These are phyloP conservation scores for Dipodomys spectabilis DNA, from an alignment of 2,113 vertebrate species.

Conservation along the genomic window DNA sequence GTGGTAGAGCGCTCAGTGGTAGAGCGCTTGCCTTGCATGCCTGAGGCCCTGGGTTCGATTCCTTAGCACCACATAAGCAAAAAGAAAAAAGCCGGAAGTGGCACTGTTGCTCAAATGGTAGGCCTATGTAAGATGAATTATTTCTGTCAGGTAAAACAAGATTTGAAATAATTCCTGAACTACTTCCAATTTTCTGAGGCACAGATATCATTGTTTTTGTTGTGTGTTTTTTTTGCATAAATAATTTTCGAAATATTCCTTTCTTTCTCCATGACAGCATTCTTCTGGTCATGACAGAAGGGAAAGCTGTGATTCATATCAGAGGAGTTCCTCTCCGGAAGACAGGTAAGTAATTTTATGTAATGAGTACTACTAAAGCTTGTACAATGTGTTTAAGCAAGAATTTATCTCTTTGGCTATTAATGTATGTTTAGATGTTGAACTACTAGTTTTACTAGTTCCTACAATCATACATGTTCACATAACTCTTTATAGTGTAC, in stretches of 20 bases:
- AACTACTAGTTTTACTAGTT: constrained; percentile 39
- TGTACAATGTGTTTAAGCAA: not conserved
- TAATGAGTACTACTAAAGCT: not conserved
- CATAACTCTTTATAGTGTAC: not conserved
- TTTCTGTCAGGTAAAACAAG: not conserved
- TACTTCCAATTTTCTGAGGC: not conserved
- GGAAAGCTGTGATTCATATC: constrained; percentile 82
- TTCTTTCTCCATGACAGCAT: constrained; percentile 81
- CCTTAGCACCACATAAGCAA: too few relatives aligned
- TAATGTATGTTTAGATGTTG: constrained; percentile 28
- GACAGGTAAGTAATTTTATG: constrained; percentile 84
- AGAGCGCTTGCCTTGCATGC: too few relatives aligned
- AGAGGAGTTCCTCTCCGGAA: constrained; percentile 86
- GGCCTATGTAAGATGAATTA: not conserved
- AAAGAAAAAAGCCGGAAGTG: too few relatives aligned
- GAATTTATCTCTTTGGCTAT: not conserved
- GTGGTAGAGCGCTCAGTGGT: too few relatives aligned
- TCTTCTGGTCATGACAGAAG: constrained; percentile 84
- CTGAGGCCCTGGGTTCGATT: too few relatives aligned
- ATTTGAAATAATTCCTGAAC: constrained; percentile 46
- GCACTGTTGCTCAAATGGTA: too few relatives aligned
- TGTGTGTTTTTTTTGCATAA: not conserved
- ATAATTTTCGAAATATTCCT: not conserved
- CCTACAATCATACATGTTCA: not conserved
- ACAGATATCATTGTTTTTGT: not conserved